phyloP scores from a whole-genome alignment of 23 tunicate genomes.

The Pegea sp. region DNA sequence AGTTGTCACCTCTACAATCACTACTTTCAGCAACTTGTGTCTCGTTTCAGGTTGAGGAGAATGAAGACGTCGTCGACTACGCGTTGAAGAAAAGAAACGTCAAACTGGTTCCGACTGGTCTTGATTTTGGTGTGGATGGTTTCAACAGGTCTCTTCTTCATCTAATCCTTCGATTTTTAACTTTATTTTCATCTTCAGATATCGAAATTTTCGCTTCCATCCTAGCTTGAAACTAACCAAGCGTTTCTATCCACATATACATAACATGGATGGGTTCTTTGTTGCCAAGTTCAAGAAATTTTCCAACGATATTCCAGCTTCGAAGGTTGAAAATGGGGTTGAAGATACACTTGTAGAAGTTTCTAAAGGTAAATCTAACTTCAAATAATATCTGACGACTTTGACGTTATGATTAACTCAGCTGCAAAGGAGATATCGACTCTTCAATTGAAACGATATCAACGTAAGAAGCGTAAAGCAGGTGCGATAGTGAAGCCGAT shows the following conservation, averaged over 20 bases:
- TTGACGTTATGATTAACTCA: too few species aligned
- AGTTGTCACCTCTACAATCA: slow-evolving; percentile 3
- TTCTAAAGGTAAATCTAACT: background rate
- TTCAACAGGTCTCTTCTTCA: slow-evolving; percentile 20
- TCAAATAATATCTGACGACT: too few species aligned
- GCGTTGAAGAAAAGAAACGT: slow-evolving; percentile 78
- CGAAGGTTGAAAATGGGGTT: background rate
- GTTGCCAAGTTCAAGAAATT: slow-evolving; percentile 93
- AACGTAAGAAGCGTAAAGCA: slow-evolving; percentile 45
- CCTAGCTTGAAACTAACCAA: slow-evolving; percentile 57
- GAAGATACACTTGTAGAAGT: slow-evolving; percentile 5
- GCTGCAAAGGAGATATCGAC: slow-evolving; percentile 8
- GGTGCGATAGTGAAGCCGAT: slow-evolving; percentile 66
- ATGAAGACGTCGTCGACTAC: slow-evolving; percentile 88
- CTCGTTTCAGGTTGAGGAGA: slow-evolving; percentile 59
- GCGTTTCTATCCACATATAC: slow-evolving; percentile 87
- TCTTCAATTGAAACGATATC: slow-evolving; percentile 46
- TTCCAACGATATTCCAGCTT: slow-evolving; percentile 65
- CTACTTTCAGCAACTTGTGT: background rate
- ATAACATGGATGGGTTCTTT: slow-evolving; percentile 99
- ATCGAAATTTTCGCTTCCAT: slow-evolving; percentile 65
- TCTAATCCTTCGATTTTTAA: too few species aligned
- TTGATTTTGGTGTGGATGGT: slow-evolving; percentile 84
- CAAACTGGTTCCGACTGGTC: slow-evolving; percentile 70
- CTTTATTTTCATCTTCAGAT: too few species aligned